Base-by-base conservation (phyloP, 2,888 invertebrate species). In the Schizotus pectinicornis region DNA sequence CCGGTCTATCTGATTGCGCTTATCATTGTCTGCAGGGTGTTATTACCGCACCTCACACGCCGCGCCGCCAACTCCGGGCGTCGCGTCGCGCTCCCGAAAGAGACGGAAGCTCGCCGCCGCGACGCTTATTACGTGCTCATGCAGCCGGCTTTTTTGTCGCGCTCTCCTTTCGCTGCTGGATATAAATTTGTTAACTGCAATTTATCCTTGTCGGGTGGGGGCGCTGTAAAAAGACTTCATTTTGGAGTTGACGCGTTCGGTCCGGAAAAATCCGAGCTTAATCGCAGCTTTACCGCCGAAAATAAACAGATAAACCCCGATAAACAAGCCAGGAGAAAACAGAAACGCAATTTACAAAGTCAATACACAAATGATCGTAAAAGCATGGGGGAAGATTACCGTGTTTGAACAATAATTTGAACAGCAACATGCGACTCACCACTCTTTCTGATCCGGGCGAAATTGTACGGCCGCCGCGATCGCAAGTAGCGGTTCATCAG, bases 11-110 rank as follows among this genome's bases (percentile, higher is more conserved):
- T 71, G 72, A 72, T 72, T 57, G 61, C 49, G 64, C 70, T 71
- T 72, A 72, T 72, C 72, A 66, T 65, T 69, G 69, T 67, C 68
- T 68, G 67, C 64, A 67, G 70, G 71, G 69, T 70, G 71, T 71
- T 71, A 72, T 71, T 71, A 71, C 65, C 57, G 64, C 67, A 68
- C 65, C 67, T 67, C 64, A 64, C 66, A 66, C 64, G 60, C 58
- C 52, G 46, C 59, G 52, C 41, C 57, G 48, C 54, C 46, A 56
- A 62, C 56, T 42, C 48, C 57, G 48, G 54, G 38, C 53, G 54
- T 57, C 54, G 48, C 56, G 56, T 51, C 54, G 54, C 54, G 63
- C 41, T 59, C 38, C 43, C 62, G 60, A 65, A 54, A 55, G 57
- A 64, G 69, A 68, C 54, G 55, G 62, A 50, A 52, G 60, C 54